These are phyloP conservation scores for Thamnaconus septentrionalis DNA, from an alignment of 2,113 vertebrate species.

Conservation along the genomic window DNA sequence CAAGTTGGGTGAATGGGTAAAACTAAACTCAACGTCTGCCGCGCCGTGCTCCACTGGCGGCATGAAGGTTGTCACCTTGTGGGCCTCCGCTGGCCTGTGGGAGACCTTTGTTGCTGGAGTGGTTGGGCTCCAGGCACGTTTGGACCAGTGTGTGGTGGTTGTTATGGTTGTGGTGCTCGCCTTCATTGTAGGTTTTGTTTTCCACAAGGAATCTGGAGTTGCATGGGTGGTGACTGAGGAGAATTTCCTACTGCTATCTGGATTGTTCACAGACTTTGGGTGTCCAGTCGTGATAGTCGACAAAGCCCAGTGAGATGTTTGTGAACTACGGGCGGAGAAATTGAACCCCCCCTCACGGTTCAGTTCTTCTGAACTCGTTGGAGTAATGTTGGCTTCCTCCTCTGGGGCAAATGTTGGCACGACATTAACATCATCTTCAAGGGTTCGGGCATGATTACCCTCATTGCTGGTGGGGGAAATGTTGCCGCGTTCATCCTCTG, in stretches of 20 bases:
- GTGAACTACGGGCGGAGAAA: conserved; percentile 46
- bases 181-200: conserved; percentile 24
- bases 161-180: not conserved
- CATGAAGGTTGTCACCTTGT: conserved; percentile 47
- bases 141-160: conserved; percentile 37
- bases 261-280: conserved; percentile 58
- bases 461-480: not conserved
- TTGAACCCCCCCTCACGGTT: conserved; percentile 29
- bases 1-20: conserved; percentile 54
- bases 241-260: conserved; percentile 50
- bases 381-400: not conserved
- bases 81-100: conserved; percentile 22
- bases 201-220: conserved; percentile 12
- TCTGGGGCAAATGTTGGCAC: not conserved
- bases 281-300: conserved; percentile 39
- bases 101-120: conserved; percentile 37
- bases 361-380: conserved; percentile 1
- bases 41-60: conserved; percentile 71
- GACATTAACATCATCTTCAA: conserved; percentile 4
- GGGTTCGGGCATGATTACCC: not conserved
- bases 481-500: not conserved
- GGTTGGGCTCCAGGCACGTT: conserved; percentile 52
- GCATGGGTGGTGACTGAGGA: conserved; percentile 22
- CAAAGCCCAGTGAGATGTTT: conserved; percentile 50
- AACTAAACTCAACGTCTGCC: conserved; percentile 57